A percentile compares a stretch with the other conserved stretches of the same genome.
phyloP scores from a whole-genome alignment of 2,888 invertebrate genomes.

The Isotomurus palustris region DNA sequence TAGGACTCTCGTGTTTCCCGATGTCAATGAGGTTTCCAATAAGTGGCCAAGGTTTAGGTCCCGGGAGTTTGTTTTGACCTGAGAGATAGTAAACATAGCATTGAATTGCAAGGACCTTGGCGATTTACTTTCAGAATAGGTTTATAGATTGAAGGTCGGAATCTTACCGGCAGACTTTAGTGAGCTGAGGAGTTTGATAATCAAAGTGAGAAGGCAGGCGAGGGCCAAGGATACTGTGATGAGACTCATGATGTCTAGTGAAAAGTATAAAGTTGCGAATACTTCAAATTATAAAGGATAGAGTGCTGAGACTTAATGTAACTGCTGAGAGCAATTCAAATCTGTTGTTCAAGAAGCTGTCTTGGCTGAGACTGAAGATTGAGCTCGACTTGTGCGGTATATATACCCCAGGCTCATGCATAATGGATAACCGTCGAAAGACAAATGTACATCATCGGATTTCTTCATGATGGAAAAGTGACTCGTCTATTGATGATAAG shows the following conservation, averaged over 20 bases:
- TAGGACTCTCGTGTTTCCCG: slow-evolving; percentile 32
- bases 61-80: slow-evolving; percentile 21
- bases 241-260: background rate
- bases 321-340: too few relatives aligned
- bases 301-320: too few relatives aligned
- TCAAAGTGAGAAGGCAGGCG: background rate
- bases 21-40: slow-evolving; percentile 38
- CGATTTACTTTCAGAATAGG: too few relatives aligned
- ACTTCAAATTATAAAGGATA: too few relatives aligned
- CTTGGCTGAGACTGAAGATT: too few relatives aligned
- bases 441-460: too few relatives aligned
- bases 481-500: too few relatives aligned
- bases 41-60: slow-evolving; percentile 39
- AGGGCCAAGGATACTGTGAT: background rate
- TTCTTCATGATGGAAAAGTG: too few relatives aligned
- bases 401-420: background rate
- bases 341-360: too few relatives aligned
- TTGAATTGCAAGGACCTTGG: background rate
- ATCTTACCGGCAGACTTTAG: background rate
- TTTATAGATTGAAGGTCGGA: background rate
- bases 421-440: background rate
- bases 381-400: background rate
- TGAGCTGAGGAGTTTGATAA: background rate
- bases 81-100: background rate
- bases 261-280: background rate